phyloP scores from a whole-genome alignment of 1,140 invertebrate species.

The Drosophila santomea region DNA sequence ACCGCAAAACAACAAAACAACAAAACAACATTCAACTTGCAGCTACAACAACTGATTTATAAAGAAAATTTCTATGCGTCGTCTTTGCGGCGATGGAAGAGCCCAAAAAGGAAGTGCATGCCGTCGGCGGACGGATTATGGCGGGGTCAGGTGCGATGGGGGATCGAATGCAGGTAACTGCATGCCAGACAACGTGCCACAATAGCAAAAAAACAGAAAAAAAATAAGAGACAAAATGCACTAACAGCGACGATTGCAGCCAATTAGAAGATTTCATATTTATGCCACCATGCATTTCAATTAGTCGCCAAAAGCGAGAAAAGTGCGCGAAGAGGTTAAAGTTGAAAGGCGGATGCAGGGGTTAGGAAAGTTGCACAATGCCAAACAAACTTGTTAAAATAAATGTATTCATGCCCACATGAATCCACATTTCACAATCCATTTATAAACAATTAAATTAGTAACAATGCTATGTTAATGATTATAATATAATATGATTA shows the following conservation, averaged over 20 bases:
- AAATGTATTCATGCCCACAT: no score
- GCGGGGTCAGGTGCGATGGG: slow-evolving; percentile 14
- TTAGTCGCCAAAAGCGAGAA: slow-evolving; percentile 24
- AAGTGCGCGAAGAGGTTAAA: slow-evolving; percentile 27
- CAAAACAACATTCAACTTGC: slow-evolving; percentile 62
- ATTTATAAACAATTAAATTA: not conserved
- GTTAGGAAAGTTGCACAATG: not conserved
- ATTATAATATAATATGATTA: no score
- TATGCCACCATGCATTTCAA: slow-evolving; percentile 70
- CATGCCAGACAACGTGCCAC: slow-evolving; percentile 79
- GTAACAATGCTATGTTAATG: no score
- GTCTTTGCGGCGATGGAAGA: slow-evolving; percentile 12
- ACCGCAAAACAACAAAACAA: slow-evolving; percentile 64
- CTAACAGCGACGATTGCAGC: slow-evolving; percentile 42
- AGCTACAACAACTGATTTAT: slow-evolving; percentile 76
- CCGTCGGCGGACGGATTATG: slow-evolving; percentile 31
- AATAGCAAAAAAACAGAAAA: slow-evolving; percentile 1
- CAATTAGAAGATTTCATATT: slow-evolving; percentile 81
- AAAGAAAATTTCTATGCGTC: slow-evolving; percentile 81
- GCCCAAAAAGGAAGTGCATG: slow-evolving; percentile 82
- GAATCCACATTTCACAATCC: not conserved
- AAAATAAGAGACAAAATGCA: no score
- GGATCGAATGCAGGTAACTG: slow-evolving; percentile 49
- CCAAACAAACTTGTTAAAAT: not conserved
- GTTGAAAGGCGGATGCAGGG: slow-evolving; percentile 9